These are phyloP conservation scores for Diprion similis DNA, from an alignment of 1,140 invertebrate species.

Conservation along the genomic window DNA sequence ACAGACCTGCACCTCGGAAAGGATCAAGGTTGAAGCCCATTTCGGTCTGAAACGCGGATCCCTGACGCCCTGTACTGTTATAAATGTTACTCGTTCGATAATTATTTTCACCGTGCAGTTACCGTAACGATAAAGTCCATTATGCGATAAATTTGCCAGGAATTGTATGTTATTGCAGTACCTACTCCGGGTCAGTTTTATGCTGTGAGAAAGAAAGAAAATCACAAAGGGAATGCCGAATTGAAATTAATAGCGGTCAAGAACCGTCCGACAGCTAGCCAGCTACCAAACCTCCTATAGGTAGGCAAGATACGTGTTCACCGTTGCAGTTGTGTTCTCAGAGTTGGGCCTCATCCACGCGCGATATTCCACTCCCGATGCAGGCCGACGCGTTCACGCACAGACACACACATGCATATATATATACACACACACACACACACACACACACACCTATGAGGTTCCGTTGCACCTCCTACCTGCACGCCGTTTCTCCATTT, in stretches of 20 bases:
- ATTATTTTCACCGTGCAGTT: too few relatives aligned
- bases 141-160: too few relatives aligned
- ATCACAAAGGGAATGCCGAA: constrained; percentile 25
- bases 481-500: neutral
- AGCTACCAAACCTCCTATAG: neutral
- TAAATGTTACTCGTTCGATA: too few relatives aligned
- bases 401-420: too few relatives aligned
- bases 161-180: too few relatives aligned
- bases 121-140: too few relatives aligned
- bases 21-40: too few relatives aligned
- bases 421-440: too few relatives aligned
- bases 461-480: neutral
- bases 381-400: neutral
- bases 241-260: constrained; percentile 23
- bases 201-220: constrained; percentile 4
- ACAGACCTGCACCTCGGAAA: too few relatives aligned
- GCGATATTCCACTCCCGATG: neutral
- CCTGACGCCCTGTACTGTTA: too few relatives aligned
- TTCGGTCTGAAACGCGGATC: too few relatives aligned
- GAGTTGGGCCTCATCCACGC: neutral
- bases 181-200: too few relatives aligned
- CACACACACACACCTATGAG: neutral
- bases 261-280: constrained; percentile 5
- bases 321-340: neutral
- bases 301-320: constrained; percentile 16